phyloP scores from a whole-genome alignment of 2,113 vertebrate species.

The Cathartes aura region DNA sequence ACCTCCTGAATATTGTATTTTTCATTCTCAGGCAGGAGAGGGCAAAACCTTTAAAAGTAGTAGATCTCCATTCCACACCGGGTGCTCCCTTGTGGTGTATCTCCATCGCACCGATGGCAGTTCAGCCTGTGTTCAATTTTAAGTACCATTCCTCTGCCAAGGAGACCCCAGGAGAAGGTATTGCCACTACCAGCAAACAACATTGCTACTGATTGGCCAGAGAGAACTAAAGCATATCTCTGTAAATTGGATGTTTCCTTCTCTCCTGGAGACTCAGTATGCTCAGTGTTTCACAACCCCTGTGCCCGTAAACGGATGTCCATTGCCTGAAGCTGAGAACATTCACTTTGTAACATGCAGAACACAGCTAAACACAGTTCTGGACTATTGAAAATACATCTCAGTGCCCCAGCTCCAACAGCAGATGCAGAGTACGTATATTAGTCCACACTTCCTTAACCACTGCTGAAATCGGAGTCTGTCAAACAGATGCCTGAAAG shows the following conservation, averaged over 20 bases:
- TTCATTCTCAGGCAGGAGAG: not conserved
- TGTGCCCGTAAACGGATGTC: slow-evolving; percentile 38
- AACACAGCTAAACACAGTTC: not conserved
- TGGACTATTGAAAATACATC: not conserved
- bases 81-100: not conserved
- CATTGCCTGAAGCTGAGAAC: slow-evolving; percentile 49
- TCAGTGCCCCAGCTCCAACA: not conserved
- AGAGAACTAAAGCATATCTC: slow-evolving; percentile 46
- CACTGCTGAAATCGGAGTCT: slow-evolving; percentile 34
- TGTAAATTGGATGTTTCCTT: slow-evolving; percentile 67
- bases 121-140: slow-evolving; percentile 63
- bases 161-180: slow-evolving; percentile 39
- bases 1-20: not conserved
- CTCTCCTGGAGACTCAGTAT: slow-evolving; percentile 45
- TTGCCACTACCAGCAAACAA: not conserved
- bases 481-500: slow-evolving; percentile 9
- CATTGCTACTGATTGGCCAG: slow-evolving; percentile 23
- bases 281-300: slow-evolving; percentile 48
- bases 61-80: not conserved
- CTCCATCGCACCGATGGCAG: not conserved
- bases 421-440: not conserved
- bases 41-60: not conserved
- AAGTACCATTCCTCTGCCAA: slow-evolving; percentile 10
- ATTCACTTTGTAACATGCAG: slow-evolving; percentile 25
- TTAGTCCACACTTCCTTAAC: not conserved